These are phyloP conservation scores for Limnodromus scolopaceus DNA, from an alignment of 2,797 vertebrate species.

Conservation along the genomic window DNA sequence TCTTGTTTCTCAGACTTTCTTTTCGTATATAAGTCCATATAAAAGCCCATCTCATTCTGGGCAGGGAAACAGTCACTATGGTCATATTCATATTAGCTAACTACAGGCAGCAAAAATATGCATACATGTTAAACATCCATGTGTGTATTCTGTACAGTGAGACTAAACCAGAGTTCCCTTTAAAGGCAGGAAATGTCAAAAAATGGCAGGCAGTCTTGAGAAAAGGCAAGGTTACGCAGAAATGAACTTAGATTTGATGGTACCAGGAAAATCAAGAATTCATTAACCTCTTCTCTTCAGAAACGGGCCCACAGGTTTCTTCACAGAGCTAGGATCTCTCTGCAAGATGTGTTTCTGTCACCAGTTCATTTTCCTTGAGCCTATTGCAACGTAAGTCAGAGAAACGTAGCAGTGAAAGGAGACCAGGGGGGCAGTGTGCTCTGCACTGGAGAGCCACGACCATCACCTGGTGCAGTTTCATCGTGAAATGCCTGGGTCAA, in stretches of 20 bases:
- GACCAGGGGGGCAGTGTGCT: fast-evolving
- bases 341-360: neutral
- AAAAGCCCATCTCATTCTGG: neutral
- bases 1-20: neutral
- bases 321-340: neutral
- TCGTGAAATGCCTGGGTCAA: neutral
- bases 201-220: neutral
- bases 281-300: neutral
- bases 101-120: neutral
- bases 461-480: neutral
- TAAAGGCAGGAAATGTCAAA: neutral
- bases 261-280: neutral
- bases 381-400: neutral
- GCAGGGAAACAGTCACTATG: neutral
- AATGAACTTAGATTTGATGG: neutral
- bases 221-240: neutral
- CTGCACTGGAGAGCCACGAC: neutral
- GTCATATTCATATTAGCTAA: neutral
- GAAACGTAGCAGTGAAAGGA: neutral
- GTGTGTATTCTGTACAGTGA: neutral
- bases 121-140: neutral
- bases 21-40: neutral
- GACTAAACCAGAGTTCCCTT: neutral
- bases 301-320: neutral
- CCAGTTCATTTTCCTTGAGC: neutral